These are phyloP conservation scores for Corythaeola cristata DNA, from an alignment of 2,113 vertebrate species.

Conservation along the genomic window DNA sequence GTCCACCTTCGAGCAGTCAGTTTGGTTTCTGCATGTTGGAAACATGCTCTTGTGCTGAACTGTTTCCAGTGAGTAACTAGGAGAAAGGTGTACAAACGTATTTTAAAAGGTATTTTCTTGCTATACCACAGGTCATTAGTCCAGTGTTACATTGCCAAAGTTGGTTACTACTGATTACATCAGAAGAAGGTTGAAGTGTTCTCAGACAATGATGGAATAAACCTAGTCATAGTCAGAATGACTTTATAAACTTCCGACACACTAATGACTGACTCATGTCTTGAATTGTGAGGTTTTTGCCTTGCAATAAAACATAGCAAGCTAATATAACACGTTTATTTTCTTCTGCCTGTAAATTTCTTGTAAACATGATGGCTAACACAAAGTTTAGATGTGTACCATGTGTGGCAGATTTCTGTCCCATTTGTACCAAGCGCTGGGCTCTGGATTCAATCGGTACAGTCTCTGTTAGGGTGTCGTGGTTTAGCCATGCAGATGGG, in stretches of 20 bases:
- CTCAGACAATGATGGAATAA: not conserved
- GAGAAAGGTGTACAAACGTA: not conserved
- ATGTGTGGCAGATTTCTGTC: not conserved
- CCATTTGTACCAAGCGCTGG: not conserved
- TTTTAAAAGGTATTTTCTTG: not conserved
- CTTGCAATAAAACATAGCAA: not conserved
- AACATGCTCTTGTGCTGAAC: not conserved
- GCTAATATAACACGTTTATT: not conserved
- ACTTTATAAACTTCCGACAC: not conserved
- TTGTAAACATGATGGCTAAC: constrained; percentile 7
- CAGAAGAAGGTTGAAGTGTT: not conserved
- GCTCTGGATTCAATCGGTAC: not conserved
- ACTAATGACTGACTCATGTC: not conserved
- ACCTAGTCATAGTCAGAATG: not conserved
- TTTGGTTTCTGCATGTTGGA: not conserved
- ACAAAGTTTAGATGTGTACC: not conserved
- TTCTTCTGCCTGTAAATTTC: constrained; percentile 12
- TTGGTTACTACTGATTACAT: not conserved
- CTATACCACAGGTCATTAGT: not conserved
- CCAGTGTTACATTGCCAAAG: not conserved
- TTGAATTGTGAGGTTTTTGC: not conserved
- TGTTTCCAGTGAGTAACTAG: not conserved
- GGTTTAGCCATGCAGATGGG: not conserved
- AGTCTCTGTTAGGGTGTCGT: not conserved
- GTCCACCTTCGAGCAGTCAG: not conserved